These are phyloP conservation scores for Oceanites oceanicus DNA, from an alignment of 2,113 vertebrate genomes.

Conservation along the genomic window DNA sequence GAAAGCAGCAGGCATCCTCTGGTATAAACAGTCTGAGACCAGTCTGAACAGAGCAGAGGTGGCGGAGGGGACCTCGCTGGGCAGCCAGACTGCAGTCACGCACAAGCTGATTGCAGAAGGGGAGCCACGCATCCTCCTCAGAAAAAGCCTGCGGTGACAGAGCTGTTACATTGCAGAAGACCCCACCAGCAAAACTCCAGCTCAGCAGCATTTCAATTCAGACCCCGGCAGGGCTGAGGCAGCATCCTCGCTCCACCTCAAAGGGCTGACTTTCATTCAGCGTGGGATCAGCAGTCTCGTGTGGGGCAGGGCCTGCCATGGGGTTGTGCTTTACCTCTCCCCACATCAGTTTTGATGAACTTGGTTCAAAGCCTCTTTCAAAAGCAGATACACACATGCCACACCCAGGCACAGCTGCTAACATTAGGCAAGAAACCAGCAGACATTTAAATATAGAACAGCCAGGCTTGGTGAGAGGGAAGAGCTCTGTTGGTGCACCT, in stretches of 20 bases:
- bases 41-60: not conserved
- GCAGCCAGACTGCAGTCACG: not conserved
- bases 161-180: not conserved
- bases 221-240: rapidly evolving
- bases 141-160: rapidly evolving
- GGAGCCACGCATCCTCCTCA: not conserved
- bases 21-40: not conserved
- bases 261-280: not conserved
- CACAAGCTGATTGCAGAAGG: not conserved
- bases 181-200: not conserved
- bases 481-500: not conserved
- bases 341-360: not conserved
- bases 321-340: not conserved
- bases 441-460: conserved; percentile 24
- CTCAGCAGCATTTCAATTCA: rapidly evolving
- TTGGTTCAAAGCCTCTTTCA: not conserved
- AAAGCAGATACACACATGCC: not conserved
- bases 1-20: not conserved
- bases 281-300: rapidly evolving
- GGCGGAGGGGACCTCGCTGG: rapidly evolving
- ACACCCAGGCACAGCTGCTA: conserved; percentile 21
- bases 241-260: not conserved
- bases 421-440: conserved; percentile 3
- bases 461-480: not conserved
- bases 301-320: rapidly evolving